phyloP scores from a whole-genome alignment of 2,113 vertebrate species.

The Columbina picui region DNA sequence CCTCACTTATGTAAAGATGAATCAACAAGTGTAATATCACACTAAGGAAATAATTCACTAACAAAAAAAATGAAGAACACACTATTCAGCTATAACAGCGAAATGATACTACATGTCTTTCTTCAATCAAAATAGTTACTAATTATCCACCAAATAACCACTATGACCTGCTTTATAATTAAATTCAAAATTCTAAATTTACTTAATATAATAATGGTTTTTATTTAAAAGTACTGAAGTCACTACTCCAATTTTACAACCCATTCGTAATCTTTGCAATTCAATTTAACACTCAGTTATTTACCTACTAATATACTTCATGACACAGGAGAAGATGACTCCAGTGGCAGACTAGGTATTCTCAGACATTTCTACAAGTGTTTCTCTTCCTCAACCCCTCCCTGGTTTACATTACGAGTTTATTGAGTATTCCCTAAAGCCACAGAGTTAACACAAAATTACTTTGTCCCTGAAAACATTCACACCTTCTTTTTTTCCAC shows the following conservation, averaged over 20 bases:
- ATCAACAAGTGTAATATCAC: not conserved
- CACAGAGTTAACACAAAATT: not conserved
- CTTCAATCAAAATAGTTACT: not conserved
- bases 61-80: not conserved
- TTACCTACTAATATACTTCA: not conserved
- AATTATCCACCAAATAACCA: not conserved
- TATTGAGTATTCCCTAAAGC: not conserved
- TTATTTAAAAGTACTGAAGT: not conserved
- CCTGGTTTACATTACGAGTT: not conserved
- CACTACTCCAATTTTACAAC: not conserved
- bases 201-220: not conserved
- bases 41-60: not conserved
- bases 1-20: not conserved
- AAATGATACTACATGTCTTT: not conserved
- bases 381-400: not conserved
- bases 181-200: not conserved
- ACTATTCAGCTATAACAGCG: not conserved
- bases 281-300: not conserved
- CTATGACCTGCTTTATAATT: not conserved
- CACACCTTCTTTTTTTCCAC: not conserved
- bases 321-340: not conserved
- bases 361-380: not conserved
- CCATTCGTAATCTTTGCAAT: not conserved
- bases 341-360: not conserved
- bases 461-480: not conserved